phyloP scores from a whole-genome alignment of 1,140 invertebrate genomes.

The Magallana gigas region DNA sequence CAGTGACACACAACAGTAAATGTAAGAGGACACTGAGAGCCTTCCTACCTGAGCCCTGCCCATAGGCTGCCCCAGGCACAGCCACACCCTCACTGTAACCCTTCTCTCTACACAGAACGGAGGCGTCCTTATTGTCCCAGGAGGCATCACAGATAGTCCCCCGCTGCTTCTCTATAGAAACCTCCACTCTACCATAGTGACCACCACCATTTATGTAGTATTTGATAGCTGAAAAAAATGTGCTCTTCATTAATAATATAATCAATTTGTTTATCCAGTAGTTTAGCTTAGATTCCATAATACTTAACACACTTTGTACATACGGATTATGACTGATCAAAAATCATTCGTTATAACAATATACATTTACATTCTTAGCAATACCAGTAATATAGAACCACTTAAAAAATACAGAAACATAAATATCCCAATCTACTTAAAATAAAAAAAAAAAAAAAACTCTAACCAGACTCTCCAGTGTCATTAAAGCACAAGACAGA shows the following conservation, averaged over 20 bases:
- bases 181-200: constrained; percentile 85
- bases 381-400: no score
- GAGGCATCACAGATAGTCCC: constrained; percentile 74
- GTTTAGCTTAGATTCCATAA: no score
- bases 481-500: constrained; percentile 70
- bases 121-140: constrained; percentile 69
- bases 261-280: background rate
- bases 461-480: constrained; percentile 58
- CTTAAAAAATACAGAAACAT: no score
- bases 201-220: constrained; percentile 58
- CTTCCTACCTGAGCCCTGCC: constrained; percentile 53
- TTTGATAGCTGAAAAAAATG: constrained; percentile 54
- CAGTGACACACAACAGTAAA: no score
- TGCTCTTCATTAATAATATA: background rate
- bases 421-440: no score
- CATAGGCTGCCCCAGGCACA: constrained; percentile 59
- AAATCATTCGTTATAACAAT: no score
- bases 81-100: constrained; percentile 69
- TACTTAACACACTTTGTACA: no score
- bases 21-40: no score
- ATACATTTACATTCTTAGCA: no score
- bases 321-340: no score
- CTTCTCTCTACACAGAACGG: constrained; percentile 69
- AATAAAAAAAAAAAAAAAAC: background rate
- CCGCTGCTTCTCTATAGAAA: constrained; percentile 80